Evolutionary conservation across 2,888 invertebrate genomes (phyloP), one percentile per base, ranked within the genome.

Genomic region (Camponotus fellah): DNA sequence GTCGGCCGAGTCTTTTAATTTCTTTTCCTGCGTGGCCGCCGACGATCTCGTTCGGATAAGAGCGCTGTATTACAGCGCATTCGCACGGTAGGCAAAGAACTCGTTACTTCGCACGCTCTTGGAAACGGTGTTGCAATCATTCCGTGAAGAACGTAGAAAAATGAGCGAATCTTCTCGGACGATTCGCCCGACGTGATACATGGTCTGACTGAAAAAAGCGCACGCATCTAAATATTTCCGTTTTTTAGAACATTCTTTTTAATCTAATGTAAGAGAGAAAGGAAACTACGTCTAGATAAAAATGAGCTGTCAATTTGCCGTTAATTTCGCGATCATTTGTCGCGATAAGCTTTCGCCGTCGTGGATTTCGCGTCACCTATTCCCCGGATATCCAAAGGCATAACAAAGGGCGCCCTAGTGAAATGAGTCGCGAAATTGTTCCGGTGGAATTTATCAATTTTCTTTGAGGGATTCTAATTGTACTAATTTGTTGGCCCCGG

Each of bases 381-480:
- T 34, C 46, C 34, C 58, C 43, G 21, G 37, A 62, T 72, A 80
- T 21, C 62, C 72, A 34, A 49, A 46, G 37, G 84, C 80, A 74
- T 65, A 84, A 86, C 84, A 85, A 71, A 87, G 88, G 87, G 86
- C 77, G 80, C 82, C 69, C 86, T 87, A 85, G 92, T 94, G 94
- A 95, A 95, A 95, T 94, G 95, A 94, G 92, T 94, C 94, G 94
- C 90, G 94, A 94, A 95, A 94, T 95, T 94, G 94, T 94, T 94
- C 92, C 92, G 91, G 88, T 92, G 95, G 94, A 95, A 95, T 95
- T 94, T 94, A 94, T 95, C 95, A 94, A 94, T 94, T 94, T 95
- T 94, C 95, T 94, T 95, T 94, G 94, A 94, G 93, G 94, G 93
- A 94, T 93, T 95, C 93, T 94, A 94, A 94, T 95, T 95, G 94